Evolutionary conservation across 2,113 vertebrate species (phyloP).

Genomic region (Albula goreensis): DNA sequence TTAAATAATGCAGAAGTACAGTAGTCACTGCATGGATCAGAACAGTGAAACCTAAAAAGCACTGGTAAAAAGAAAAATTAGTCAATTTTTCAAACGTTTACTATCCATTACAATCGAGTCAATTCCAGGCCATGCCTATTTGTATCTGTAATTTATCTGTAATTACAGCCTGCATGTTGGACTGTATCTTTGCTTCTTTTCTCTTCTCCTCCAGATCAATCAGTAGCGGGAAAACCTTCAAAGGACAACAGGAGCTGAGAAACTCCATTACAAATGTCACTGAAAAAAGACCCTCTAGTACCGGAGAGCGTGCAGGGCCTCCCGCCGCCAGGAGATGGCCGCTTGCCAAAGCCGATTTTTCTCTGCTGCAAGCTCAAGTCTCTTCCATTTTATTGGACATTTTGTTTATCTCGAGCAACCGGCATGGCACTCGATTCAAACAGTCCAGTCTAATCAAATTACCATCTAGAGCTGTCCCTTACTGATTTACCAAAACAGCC

Average conservation of each 20-base stretch:
- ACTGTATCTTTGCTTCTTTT: slow-evolving; percentile 31
- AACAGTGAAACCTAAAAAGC: too few relatives aligned
- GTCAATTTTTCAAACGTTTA: too few relatives aligned
- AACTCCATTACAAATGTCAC: slow-evolving; percentile 56
- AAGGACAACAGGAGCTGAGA: slow-evolving; percentile 44
- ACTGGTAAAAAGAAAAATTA: too few relatives aligned
- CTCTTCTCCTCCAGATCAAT: slow-evolving; percentile 53
- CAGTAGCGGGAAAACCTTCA: slow-evolving; percentile 43
- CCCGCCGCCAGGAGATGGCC: slow-evolving; percentile 61
- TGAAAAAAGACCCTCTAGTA: slow-evolving; percentile 57
- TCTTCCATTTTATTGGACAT: slow-evolving; percentile 40
- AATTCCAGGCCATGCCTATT: neutral
- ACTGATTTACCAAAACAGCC: slow-evolving; percentile 55
- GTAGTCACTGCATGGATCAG: too few relatives aligned
- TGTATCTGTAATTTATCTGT: neutral
- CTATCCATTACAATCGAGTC: too few relatives aligned
- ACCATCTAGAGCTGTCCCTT: neutral
- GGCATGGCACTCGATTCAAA: neutral
- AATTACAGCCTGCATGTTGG: neutral
- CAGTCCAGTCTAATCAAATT: slow-evolving; percentile 25
- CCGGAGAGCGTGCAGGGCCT: slow-evolving; percentile 53
- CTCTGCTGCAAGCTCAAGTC: slow-evolving; percentile 40
- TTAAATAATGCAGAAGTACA: too few relatives aligned
- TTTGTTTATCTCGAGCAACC: slow-evolving; percentile 40
- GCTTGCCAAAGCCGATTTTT: slow-evolving; percentile 52